A percentile compares a stretch with the other conserved stretches of the same genome.
These are phyloP conservation scores for Pteronura brasiliensis DNA, from an alignment of 2,113 vertebrate genomes.

Conservation along the genomic window DNA sequence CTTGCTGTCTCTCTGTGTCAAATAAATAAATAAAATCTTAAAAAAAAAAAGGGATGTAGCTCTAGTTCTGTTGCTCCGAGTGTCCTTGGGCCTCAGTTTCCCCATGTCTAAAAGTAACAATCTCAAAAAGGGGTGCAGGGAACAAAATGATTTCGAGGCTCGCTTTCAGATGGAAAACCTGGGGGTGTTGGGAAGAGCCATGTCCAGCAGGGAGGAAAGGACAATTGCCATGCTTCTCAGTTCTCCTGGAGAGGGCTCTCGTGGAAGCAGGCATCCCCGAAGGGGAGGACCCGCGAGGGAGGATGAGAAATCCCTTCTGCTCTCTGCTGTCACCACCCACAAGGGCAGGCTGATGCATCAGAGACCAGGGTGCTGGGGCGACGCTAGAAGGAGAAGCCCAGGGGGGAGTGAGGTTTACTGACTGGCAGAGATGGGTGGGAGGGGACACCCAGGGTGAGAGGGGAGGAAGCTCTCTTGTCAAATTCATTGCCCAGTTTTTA, in stretches of 20 bases:
- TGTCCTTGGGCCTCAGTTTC: neutral
- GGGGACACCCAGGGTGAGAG: neutral
- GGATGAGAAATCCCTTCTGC: neutral
- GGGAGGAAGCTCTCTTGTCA: neutral
- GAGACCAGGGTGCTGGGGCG: neutral
- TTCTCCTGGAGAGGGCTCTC: neutral
- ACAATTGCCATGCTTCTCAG: rapidly evolving
- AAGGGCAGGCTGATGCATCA: neutral
- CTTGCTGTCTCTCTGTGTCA: too few species aligned
- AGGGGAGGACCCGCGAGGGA: neutral
- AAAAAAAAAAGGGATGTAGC: neutral
- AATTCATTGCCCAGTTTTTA: neutral
- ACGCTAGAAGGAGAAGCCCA: neutral
- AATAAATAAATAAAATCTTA: too few species aligned
- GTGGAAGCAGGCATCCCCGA: neutral
- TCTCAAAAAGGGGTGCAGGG: neutral
- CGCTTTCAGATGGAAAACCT: neutral
- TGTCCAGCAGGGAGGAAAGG: neutral
- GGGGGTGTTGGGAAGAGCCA: neutral
- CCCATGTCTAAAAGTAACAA: neutral
- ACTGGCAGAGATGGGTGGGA: neutral
- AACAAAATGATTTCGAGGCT: neutral
- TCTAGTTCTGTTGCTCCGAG: neutral
- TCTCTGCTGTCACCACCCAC: neutral
- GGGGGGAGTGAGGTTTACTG: neutral